Percentiles rank a stretch among this genome's conserved stretches.
phyloP scores from a whole-genome alignment of 1,140 invertebrate species.

The Steinernema feltiae region DNA sequence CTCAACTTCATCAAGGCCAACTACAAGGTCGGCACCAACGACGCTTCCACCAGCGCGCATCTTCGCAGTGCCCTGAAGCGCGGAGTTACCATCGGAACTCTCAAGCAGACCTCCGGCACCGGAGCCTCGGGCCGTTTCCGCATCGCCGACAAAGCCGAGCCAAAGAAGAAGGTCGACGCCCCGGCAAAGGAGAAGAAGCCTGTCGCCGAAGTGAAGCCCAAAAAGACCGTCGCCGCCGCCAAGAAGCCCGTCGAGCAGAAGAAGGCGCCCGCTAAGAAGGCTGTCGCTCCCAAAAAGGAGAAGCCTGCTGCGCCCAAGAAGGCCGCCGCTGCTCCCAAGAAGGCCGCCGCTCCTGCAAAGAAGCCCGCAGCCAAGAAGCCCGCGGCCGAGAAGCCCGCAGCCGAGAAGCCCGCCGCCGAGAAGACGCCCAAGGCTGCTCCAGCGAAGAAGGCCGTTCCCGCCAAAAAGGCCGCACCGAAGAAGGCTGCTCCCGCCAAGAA shows the following conservation, averaged over 20 bases:
- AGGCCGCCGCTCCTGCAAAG: conserved; percentile 3
- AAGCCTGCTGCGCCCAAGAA: no score
- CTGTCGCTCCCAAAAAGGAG: no score
- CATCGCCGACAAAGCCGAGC: conserved; percentile 43
- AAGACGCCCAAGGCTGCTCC: conserved; percentile 16
- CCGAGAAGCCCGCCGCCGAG: conserved; percentile 40
- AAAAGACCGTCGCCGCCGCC: no score
- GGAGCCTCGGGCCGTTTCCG: conserved; percentile 59
- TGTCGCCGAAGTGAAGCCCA: no score
- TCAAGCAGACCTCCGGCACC: conserved; percentile 57
- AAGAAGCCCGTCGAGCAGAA: no score
- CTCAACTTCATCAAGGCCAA: conserved; percentile 59
- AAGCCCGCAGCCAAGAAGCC: conserved; percentile 19
- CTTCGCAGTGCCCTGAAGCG: conserved; percentile 53
- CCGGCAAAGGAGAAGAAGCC: conserved; percentile 30
- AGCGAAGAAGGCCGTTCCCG: conserved; percentile 21
- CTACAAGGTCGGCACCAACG: conserved; percentile 57
- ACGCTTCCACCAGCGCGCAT: conserved; percentile 47
- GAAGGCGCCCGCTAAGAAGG: no score
- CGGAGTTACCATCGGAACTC: conserved; percentile 46
- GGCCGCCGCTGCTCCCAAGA: no score
- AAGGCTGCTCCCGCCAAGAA: neutral
- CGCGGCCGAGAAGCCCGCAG: no score
- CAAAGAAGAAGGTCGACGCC: conserved; percentile 28
- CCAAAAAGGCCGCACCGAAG: neutral